Base-by-base conservation (phyloP, 1,140 invertebrate species). In the Orchestia grillus region DNA sequence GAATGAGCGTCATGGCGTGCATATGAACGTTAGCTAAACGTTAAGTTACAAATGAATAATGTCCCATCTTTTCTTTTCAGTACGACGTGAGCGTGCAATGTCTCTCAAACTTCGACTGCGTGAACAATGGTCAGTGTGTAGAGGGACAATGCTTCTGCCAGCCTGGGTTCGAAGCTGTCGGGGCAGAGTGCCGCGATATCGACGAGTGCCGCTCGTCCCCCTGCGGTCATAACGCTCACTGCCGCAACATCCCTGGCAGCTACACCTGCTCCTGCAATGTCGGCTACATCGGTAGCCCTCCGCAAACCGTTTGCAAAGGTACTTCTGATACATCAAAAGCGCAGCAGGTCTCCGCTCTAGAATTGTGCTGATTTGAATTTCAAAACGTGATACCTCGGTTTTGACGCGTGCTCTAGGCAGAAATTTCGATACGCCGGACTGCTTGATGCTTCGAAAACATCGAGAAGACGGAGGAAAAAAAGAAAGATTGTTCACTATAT, bases 131-230 rank as follows among this genome's bases (percentile, higher is more conserved):
- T 0, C 98, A 99, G 97, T 99, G 99, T 97, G 98, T 98, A 77
- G 98, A 99, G 97, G 98, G 98, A 95, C 98, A 99, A 97, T 99
- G 99, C 97, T 99, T 98, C 97, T 99, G 99, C 97, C 98, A 98
- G 97, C 98, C 98, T 97, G 99, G 99, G 36, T 99, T 99, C 97
- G 98, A 98, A 96, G 98, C 98, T 0, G 98, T 98, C n/a, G 97
- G 97, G 96, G 97, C 97, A 0, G 96, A 97, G 53, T 97, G 97
- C 96, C 87, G 96, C 42, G 99, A 99, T 97, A 97, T 99, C 19
- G 98, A 99, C 97, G 99, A 99, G 97, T 99, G 99, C 97, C 97
- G 0, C 47, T 97, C 97, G 6, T 96, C 95, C 97, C 98, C 98
- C 77, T 99, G 99, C 97, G 99, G 99, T 95, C 98, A 98, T 19